Evolutionary conservation across 1,140 invertebrate species (phyloP).

Genomic region (Lepidurus packardi): DNA sequence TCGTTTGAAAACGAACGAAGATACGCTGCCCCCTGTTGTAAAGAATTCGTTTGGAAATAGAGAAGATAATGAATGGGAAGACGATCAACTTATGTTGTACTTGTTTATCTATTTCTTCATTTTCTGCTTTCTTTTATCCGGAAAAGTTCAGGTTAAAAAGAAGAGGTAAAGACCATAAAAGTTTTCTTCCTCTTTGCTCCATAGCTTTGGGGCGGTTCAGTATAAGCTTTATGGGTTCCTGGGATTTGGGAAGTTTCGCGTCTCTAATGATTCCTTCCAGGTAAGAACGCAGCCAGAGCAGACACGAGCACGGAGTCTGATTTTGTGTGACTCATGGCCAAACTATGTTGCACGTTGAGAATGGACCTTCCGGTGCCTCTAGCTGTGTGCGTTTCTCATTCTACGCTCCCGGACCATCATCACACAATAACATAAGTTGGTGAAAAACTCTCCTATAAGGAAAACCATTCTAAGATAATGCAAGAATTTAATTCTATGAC

Average conservation of each 20-base stretch:
- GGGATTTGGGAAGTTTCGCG: too few species aligned
- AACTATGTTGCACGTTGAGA: not conserved
- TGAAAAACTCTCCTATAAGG: too few species aligned
- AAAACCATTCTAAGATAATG: too few species aligned
- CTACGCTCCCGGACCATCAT: not conserved
- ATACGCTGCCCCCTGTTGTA: not conserved
- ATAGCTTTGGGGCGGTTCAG: too few species aligned
- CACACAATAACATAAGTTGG: not conserved
- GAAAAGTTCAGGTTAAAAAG: not conserved
- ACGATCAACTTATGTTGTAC: too few species aligned
- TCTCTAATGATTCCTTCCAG: not conserved
- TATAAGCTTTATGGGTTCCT: too few species aligned
- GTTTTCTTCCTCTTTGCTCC: too few species aligned
- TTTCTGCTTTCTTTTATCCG: not conserved
- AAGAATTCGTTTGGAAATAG: conserved; percentile 15
- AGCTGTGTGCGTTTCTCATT: not conserved
- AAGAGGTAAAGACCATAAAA: too few species aligned
- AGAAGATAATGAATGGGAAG: not conserved
- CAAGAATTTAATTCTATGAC: too few species aligned
- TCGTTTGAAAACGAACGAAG: not conserved
- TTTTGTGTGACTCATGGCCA: not conserved
- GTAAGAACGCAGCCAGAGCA: not conserved
- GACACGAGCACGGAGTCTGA: not conserved
- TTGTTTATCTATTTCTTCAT: not conserved
- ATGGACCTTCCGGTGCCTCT: not conserved